These are phyloP conservation scores for Ceratotherium simum DNA, from an alignment of 2,113 vertebrate species.

Conservation along the genomic window DNA sequence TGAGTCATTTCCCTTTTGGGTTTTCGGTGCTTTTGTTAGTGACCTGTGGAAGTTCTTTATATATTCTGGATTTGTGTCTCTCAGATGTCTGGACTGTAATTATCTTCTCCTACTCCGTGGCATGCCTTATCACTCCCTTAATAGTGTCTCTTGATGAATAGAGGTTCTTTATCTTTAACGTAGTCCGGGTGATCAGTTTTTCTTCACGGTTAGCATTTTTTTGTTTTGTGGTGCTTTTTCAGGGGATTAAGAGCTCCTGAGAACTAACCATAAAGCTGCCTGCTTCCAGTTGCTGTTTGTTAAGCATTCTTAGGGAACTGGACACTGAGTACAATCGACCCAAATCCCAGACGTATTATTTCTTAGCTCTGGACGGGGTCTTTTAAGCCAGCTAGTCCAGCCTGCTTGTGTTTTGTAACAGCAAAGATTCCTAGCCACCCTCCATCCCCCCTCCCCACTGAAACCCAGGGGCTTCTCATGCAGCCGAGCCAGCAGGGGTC, in stretches of 20 bases:
- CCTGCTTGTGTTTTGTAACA: background rate
- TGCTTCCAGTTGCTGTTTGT: background rate
- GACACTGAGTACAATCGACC: background rate
- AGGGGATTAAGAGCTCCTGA: background rate
- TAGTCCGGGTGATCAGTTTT: background rate
- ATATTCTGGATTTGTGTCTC: background rate
- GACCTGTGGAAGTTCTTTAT: background rate
- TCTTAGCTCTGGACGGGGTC: background rate
- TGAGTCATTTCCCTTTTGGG: background rate
- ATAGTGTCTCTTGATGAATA: background rate
- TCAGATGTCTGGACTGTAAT: background rate
- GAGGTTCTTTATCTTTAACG: background rate
- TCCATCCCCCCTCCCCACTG: background rate
- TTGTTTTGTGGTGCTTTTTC: background rate
- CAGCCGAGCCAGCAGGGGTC: background rate
- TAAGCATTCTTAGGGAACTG: background rate
- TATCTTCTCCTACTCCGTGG: background rate
- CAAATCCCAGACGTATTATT: background rate
- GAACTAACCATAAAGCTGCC: background rate
- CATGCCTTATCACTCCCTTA: background rate
- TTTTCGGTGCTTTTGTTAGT: background rate
- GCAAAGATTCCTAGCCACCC: background rate
- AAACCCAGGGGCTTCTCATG: background rate
- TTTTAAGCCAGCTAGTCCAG: background rate
- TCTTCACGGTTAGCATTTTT: background rate